phyloP scores from a whole-genome alignment of 2,113 vertebrate species.

The Struthio camelus region DNA sequence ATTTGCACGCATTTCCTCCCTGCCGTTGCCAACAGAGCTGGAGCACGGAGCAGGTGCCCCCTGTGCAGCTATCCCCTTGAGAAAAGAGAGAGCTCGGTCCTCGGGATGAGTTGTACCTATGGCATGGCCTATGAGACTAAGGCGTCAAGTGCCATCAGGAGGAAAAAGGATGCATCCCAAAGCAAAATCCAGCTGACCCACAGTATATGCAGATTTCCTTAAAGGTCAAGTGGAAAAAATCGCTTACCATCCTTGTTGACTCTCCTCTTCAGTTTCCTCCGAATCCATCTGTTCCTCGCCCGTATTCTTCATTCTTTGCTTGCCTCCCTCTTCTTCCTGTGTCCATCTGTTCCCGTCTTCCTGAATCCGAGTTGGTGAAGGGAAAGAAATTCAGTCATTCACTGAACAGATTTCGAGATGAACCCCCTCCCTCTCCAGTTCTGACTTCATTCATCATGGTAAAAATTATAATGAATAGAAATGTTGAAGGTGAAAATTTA shows the following conservation, averaged over 20 bases:
- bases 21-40: background rate
- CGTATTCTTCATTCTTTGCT: constrained; percentile 54
- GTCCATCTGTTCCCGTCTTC: constrained; percentile 71
- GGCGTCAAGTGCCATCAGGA: rapidly evolving
- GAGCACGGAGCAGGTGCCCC: background rate
- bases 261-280: constrained; percentile 48
- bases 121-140: background rate
- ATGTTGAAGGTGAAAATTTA: constrained; percentile 70
- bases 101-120: background rate
- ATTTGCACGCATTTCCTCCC: background rate
- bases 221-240: constrained; percentile 66
- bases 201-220: background rate
- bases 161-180: background rate
- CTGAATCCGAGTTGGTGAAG: constrained; percentile 43
- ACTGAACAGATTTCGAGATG: constrained; percentile 68
- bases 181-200: background rate
- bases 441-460: constrained; percentile 68
- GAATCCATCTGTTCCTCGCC: constrained; percentile 61
- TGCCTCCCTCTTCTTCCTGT: constrained; percentile 69
- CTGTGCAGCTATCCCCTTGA: background rate
- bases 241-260: constrained; percentile 53
- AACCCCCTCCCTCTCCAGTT: constrained; percentile 51
- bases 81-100: background rate
- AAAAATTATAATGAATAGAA: constrained; percentile 69
- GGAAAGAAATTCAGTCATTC: constrained; percentile 67